Base-by-base conservation (phyloP, 1,140 invertebrate genomes). In the Sminthurides bifidus region DNA sequence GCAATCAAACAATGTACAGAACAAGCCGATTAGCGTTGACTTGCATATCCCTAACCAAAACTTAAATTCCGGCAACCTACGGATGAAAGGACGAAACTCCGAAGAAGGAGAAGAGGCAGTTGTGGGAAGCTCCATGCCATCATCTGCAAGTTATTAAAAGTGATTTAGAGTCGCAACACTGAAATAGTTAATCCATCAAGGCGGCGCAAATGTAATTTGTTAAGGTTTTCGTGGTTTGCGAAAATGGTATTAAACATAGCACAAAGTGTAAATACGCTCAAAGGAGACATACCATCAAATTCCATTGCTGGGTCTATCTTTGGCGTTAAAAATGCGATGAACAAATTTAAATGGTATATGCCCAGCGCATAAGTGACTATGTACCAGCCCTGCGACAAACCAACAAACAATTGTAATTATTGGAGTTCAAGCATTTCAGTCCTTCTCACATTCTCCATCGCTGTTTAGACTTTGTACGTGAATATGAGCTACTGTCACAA, bases 21-120 rank as follows among this genome's bases (percentile, higher is more conserved):
- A 75, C 66, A 93, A 79, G 27, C 85, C 91, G 64, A 98, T 78
- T 1, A 91, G 49, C n/a, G 93, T 94, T 45, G 93, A 93, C 70
- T 93, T 97, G 35, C 87, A 85, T 44, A 95, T 86, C 64, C 92
- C 94, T 67, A 96, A 84, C 96, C 96, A 99, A 74, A 99, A 99
- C 75, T 99, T 99, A 71, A 99, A 99, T 77, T 99, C 96, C 29
- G 95, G 94, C 69, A 99, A 75, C 66, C 95, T 79, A 65, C 95
- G 77, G 69, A 99, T 98, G 69, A 99, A 99, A 41, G 96, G 96
- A 65, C 92, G 80, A 71, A 99, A 99, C 73, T 99, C 96, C 75
- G 98, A 94, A 69, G 88, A 93, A 24, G 83, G 81, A 71, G 98
- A 94, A 69, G 89, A 93, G 26, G 83, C 81, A 71, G 83, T 84